phyloP scores from a whole-genome alignment of 2,888 invertebrate species.

The Hartigia nigra region DNA sequence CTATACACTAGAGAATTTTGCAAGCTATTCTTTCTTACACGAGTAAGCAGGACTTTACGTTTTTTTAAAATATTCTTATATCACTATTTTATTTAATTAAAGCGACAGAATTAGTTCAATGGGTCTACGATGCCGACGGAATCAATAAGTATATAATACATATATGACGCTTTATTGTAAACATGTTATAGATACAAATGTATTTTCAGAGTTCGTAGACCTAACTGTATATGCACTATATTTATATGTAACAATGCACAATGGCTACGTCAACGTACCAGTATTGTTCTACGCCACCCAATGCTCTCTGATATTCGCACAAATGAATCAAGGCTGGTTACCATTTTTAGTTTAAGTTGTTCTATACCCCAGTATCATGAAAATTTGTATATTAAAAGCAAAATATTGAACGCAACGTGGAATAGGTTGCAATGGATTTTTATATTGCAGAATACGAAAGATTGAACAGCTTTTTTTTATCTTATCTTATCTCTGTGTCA shows the following conservation, averaged over 20 bases:
- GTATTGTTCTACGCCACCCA: slow-evolving; percentile 24
- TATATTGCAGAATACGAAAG: background rate
- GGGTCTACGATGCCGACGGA: background rate
- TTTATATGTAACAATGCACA: slow-evolving; percentile 12
- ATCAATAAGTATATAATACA: background rate
- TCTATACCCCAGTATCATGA: too few relatives aligned
- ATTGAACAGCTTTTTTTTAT: background rate
- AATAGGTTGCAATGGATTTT: background rate
- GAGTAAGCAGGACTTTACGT: background rate
- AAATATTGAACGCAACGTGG: background rate
- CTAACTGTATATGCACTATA: slow-evolving; percentile 3
- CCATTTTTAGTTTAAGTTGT: background rate
- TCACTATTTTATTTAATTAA: background rate
- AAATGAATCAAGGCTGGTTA: background rate
- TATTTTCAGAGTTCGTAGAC: slow-evolving; percentile 40
- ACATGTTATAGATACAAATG: background rate
- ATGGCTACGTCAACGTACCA: slow-evolving; percentile 12
- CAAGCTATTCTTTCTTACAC: too few relatives aligned
- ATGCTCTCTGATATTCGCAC: background rate
- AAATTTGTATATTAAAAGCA: too few relatives aligned
- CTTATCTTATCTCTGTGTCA: background rate
- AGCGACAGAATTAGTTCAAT: background rate
- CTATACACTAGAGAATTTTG: too few relatives aligned
- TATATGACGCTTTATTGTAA: background rate
- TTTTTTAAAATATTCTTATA: background rate